These are phyloP conservation scores for Rattus rattus DNA, from an alignment of 2,113 vertebrate genomes.

Conservation along the genomic window DNA sequence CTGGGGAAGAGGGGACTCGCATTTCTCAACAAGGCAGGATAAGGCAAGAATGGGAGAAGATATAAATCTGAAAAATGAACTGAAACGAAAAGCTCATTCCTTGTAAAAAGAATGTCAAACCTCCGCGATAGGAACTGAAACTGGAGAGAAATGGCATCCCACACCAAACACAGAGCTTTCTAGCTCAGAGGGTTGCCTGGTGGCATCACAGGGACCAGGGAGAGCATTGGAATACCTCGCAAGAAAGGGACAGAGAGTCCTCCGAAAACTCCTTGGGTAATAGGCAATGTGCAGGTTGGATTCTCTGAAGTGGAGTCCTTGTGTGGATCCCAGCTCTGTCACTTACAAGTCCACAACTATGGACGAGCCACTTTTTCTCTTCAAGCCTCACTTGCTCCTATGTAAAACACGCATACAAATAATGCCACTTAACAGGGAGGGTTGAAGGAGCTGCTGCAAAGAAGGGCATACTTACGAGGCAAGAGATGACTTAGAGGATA, in stretches of 20 bases:
- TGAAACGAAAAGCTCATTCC: background rate
- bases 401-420: background rate
- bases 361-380: background rate
- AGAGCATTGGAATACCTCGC: background rate
- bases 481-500: background rate
- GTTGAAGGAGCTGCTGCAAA: background rate
- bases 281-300: background rate
- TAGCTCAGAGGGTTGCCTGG: background rate
- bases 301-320: background rate
- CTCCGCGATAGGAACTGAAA: background rate
- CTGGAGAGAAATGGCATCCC: background rate
- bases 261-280: background rate
- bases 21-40: background rate
- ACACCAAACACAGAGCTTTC: background rate
- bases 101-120: background rate
- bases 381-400: background rate
- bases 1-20: background rate
- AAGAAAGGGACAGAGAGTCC: background rate
- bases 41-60: background rate
- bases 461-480: background rate
- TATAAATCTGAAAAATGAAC: background rate
- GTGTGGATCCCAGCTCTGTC: background rate
- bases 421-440: background rate
- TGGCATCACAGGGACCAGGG: background rate
- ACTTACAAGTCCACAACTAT: background rate